Conservation (phyloP, 2,113 vertebrate genomes). For the Indicator indicator region DNA sequence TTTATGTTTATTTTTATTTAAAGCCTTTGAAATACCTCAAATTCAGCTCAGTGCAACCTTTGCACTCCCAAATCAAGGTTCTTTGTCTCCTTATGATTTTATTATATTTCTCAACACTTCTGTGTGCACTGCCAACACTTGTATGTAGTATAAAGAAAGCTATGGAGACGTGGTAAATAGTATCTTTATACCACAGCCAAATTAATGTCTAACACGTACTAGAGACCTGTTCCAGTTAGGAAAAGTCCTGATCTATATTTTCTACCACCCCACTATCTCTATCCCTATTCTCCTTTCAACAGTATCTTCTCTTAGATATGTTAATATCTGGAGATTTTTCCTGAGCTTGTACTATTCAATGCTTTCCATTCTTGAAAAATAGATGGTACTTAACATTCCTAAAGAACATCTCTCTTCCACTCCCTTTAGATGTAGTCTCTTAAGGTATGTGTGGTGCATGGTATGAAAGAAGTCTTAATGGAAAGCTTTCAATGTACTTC, state of each 20-base stretch:
- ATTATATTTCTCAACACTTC: background rate
- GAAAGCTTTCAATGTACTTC: background rate
- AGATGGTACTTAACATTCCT: background rate
- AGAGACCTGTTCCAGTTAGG: background rate
- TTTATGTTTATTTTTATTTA: background rate
- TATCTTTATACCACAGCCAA: background rate
- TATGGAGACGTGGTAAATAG: background rate
- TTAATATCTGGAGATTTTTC: background rate
- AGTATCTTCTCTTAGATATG: background rate
- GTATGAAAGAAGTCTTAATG: background rate
- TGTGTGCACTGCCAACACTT: background rate
- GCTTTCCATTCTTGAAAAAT: background rate
- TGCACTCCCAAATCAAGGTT: background rate
- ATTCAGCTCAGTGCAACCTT: background rate
- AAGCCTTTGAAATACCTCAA: background rate
- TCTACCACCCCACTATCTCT: background rate
- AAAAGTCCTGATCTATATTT: background rate
- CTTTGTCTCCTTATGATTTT: background rate
- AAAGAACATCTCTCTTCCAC: accelerated
- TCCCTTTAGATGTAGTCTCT: background rate
- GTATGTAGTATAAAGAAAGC: background rate
- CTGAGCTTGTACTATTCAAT: no score
- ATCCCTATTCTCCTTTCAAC: background rate
- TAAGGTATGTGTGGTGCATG: background rate
- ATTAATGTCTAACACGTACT: background rate